These are phyloP conservation scores for Hirtodrosophila cameraria DNA, from an alignment of 2,888 invertebrate species.

Conservation along the genomic window DNA sequence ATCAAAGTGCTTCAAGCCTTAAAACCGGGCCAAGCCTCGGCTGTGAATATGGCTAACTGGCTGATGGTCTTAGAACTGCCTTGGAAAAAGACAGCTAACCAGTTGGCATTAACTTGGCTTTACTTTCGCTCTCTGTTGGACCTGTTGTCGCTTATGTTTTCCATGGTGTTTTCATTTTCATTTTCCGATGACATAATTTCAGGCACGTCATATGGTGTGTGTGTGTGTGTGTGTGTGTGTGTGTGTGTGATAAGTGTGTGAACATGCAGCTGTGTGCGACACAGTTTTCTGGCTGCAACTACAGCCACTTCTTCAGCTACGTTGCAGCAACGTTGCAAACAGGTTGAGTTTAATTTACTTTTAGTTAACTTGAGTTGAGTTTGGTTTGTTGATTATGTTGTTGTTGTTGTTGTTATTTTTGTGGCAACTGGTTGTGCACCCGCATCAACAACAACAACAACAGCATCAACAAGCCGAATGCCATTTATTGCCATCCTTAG, in stretches of 20 bases:
- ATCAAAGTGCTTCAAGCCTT: no score
- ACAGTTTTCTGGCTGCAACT: slow-evolving; percentile 66
- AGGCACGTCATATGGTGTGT: slow-evolving; percentile 40
- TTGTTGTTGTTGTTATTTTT: slow-evolving; percentile 10
- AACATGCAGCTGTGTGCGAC: slow-evolving; percentile 63
- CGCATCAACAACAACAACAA: slow-evolving; percentile 35
- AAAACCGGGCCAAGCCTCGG: slow-evolving; percentile 6
- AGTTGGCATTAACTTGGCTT: slow-evolving; percentile 9
- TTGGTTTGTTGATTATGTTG: no score
- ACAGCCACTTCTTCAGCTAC: slow-evolving; percentile 59
- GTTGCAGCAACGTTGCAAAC: slow-evolving; percentile 61
- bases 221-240: slow-evolving; percentile 21
- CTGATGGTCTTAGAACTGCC: slow-evolving; percentile 44
- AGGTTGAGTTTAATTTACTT: slow-evolving; percentile 55
- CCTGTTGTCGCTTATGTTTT: slow-evolving; percentile 25
- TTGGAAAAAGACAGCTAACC: slow-evolving; percentile 9
- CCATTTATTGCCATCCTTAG: slow-evolving; percentile 47
- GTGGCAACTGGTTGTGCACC: slow-evolving; percentile 58
- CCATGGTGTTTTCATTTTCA: slow-evolving; percentile 55
- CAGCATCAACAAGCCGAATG: slow-evolving; percentile 1
- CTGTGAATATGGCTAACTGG: slow-evolving; percentile 4
- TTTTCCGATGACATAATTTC: slow-evolving; percentile 79
- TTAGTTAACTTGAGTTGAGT: slow-evolving; percentile 10
- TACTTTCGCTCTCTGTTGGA: slow-evolving; percentile 58
- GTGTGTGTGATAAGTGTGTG: no score